Conservation (phyloP, 2,113 vertebrate genomes). For the Pica pica region DNA sequence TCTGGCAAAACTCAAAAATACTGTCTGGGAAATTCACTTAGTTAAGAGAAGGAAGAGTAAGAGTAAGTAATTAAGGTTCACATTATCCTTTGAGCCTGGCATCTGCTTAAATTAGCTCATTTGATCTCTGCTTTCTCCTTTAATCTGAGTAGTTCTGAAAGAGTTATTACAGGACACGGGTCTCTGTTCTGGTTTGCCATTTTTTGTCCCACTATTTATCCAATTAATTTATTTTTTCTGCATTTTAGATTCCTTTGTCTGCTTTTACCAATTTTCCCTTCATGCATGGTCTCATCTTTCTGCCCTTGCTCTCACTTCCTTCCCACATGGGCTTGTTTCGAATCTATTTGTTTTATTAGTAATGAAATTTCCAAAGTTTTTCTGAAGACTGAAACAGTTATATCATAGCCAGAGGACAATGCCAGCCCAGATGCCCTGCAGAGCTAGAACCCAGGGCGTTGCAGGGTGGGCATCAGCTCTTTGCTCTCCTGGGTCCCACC, state of each 20-base stretch:
- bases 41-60: neutral
- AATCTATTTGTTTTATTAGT: neutral
- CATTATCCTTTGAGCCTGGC: neutral
- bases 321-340: neutral
- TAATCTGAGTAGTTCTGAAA: constrained; percentile 13
- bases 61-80: constrained; percentile 19
- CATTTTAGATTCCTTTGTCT: constrained; percentile 13
- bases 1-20: constrained; percentile 16
- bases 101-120: constrained; percentile 24
- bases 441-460: accelerated
- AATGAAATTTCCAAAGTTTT: neutral
- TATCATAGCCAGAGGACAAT: neutral
- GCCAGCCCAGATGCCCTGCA: neutral
- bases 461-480: neutral
- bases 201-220: neutral
- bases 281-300: neutral
- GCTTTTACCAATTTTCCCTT: neutral
- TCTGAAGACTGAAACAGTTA: neutral
- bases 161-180: neutral
- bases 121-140: constrained; percentile 43
- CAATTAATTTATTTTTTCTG: constrained; percentile 16
- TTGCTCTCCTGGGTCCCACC: neutral
- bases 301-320: neutral
- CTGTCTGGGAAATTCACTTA: constrained; percentile 6
- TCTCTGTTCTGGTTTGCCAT: neutral